These are phyloP conservation scores for Meloe dianella DNA, from an alignment of 2,888 invertebrate species.

Conservation along the genomic window DNA sequence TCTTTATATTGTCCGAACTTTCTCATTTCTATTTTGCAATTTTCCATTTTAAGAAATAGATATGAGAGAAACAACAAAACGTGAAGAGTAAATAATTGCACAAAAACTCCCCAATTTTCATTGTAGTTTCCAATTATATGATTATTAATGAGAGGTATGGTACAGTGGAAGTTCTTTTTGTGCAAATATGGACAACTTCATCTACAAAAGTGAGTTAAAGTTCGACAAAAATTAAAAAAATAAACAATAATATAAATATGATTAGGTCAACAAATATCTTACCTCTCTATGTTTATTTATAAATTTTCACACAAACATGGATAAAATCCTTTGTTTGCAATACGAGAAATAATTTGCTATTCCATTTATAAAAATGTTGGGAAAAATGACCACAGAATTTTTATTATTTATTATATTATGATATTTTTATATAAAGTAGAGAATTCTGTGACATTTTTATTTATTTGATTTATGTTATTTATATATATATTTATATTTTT, in stretches of 20 bases:
- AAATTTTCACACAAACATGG: constrained; percentile 35
- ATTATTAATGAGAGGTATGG: background rate
- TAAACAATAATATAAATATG: constrained; percentile 23
- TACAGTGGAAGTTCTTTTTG: constrained; percentile 15
- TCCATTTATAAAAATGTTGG: constrained; percentile 35
- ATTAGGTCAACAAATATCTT: constrained; percentile 35
- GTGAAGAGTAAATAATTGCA: constrained; percentile 2
- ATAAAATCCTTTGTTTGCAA: constrained; percentile 38
- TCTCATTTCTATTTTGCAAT: background rate
- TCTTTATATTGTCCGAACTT: background rate
- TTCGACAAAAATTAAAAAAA: constrained; percentile 18
- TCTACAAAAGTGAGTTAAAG: constrained; percentile 14
- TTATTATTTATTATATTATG: background rate
- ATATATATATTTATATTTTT: constrained; percentile 30
- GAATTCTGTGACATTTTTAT: constrained; percentile 28
- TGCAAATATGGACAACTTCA: constrained; percentile 22
- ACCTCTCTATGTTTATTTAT: constrained; percentile 34
- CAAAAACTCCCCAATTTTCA: background rate
- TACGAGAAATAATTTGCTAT: constrained; percentile 34
- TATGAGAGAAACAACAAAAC: background rate
- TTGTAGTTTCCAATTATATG: background rate
- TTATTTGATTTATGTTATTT: background rate
- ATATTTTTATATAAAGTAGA: constrained; percentile 1
- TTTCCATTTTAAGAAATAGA: background rate
- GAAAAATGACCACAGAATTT: constrained; percentile 28